These are phyloP conservation scores for Drosophila bifasciata DNA, from an alignment of 1,140 invertebrate species.

Conservation along the genomic window DNA sequence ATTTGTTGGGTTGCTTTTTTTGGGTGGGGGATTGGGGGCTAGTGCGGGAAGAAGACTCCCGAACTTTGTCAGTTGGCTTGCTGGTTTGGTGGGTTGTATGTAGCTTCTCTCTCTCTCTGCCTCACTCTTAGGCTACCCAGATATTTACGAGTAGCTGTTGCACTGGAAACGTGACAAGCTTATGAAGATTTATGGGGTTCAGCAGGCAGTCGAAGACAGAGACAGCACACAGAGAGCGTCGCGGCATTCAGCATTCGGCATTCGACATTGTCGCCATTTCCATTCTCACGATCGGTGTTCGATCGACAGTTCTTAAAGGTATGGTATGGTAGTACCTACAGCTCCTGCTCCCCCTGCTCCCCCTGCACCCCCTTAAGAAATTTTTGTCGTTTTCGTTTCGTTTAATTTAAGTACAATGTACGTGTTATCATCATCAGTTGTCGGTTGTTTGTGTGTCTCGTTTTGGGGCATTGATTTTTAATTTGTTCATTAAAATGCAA, in stretches of 20 bases:
- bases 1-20: no score
- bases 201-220: conserved; percentile 51
- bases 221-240: not conserved
- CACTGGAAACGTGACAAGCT: conserved; percentile 82
- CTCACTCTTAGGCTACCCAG: conserved; percentile 34
- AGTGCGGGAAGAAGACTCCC: no score
- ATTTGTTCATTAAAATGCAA: conserved; percentile 81
- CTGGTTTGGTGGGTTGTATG: conserved; percentile 5
- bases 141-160: conserved; percentile 82
- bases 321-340: no score
- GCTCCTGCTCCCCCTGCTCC: conserved; percentile 13
- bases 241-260: conserved; percentile 15
- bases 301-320: conserved; percentile 72
- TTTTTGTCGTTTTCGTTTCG: conserved; percentile 47
- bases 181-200: conserved; percentile 83
- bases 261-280: conserved; percentile 78
- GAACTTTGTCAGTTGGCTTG: not conserved
- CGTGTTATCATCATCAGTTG: conserved; percentile 52
- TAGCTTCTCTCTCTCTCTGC: conserved; percentile 16
- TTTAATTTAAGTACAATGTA: conserved; percentile 79
- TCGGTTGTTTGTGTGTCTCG: no score
- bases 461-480: conserved; percentile 71
- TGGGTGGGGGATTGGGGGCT: no score
- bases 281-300: conserved; percentile 82
- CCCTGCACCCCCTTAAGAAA: conserved; percentile 22